Conservation (phyloP, 2,113 vertebrate species). For the Pygoscelis antarcticus region DNA sequence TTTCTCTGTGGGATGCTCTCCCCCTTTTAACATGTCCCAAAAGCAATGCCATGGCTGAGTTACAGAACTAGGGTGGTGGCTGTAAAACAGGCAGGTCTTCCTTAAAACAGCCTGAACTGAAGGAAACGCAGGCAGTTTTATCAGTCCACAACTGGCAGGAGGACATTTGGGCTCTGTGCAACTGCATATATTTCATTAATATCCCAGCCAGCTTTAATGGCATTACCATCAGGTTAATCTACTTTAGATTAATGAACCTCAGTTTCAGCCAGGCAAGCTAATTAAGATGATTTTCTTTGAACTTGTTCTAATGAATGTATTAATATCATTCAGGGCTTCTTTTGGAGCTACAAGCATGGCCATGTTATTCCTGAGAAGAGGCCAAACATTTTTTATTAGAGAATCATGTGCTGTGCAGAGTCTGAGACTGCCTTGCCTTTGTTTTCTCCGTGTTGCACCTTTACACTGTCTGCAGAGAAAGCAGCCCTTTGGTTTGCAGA, state of each 20-base stretch:
- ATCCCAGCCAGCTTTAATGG: conserved; percentile 63
- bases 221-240: conserved; percentile 67
- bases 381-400: conserved; percentile 64
- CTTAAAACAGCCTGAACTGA: not conserved
- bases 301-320: conserved; percentile 69
- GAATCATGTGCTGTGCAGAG: conserved; percentile 52
- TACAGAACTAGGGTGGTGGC: not conserved
- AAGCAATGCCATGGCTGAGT: not conserved
- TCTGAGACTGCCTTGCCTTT: conserved; percentile 46
- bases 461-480: not conserved
- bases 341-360: conserved; percentile 62
- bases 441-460: conserved; percentile 41
- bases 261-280: conserved; percentile 69
- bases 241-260: conserved; percentile 67
- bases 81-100: not conserved
- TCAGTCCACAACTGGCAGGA: not conserved
- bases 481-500: conserved; percentile 1
- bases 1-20: not conserved
- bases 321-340: conserved; percentile 65
- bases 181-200: conserved; percentile 57
- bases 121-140: not conserved
- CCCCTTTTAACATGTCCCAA: accelerated
- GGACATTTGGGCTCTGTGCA: conserved; percentile 55
- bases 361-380: conserved; percentile 67
- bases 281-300: conserved; percentile 73